A percentile compares a stretch with the other conserved stretches of the same genome.
These are phyloP conservation scores for Byasa hedistus DNA, from an alignment of 2,888 invertebrate genomes.

Conservation along the genomic window DNA sequence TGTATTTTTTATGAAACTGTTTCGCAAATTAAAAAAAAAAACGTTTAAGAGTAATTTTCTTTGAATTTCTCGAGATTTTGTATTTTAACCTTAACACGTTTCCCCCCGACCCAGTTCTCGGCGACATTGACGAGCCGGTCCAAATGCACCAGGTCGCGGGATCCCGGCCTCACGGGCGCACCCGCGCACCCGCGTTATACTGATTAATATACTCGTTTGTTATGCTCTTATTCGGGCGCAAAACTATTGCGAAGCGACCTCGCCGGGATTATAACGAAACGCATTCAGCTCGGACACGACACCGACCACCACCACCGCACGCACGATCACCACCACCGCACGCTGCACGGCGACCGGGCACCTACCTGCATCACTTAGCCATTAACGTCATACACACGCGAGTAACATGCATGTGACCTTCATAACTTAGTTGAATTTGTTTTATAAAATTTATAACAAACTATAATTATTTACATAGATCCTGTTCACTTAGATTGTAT, in stretches of 20 bases:
- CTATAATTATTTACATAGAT: no score
- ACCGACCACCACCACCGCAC: not conserved
- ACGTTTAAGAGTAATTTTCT: no score
- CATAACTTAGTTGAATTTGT: conserved; percentile 4
- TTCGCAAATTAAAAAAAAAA: no score
- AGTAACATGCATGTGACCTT: conserved; percentile 13
- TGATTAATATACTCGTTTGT: conserved; percentile 27
- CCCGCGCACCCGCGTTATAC: conserved; percentile 23
- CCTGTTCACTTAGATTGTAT: no score
- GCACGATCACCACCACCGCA: not conserved
- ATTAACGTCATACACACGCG: conserved; percentile 23
- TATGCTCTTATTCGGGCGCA: conserved; percentile 17
- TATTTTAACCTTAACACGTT: conserved; percentile 27
- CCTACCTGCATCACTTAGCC: conserved; percentile 16
- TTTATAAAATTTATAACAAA: no score
- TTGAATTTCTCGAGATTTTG: no score
- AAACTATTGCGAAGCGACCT: conserved; percentile 26
- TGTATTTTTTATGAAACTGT: no score
- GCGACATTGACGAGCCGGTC: conserved; percentile 32
- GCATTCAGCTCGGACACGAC: no score
- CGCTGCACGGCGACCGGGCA: conserved; percentile 5
- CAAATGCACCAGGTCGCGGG: conserved; percentile 26
- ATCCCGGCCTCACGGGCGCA: conserved; percentile 9
- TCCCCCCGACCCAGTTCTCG: conserved; percentile 22
- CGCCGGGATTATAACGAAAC: conserved; percentile 17